Conservation (phyloP, 1,140 invertebrate species). For the Bombus waltoni region DNA sequence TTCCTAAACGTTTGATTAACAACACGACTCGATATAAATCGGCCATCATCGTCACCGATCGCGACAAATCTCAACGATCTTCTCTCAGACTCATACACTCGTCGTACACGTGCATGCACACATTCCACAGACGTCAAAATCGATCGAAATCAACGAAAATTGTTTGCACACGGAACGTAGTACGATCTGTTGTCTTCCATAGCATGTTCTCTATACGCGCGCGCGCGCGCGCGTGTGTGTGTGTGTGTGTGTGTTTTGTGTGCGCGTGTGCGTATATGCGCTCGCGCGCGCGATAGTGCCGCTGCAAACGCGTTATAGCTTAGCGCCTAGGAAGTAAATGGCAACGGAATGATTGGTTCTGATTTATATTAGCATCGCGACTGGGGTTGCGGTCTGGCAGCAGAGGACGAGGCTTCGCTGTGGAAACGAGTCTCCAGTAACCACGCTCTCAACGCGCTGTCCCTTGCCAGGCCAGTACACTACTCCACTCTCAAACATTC, state of each 20-base stretch:
- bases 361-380: constrained; percentile 88
- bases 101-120: constrained; percentile 21
- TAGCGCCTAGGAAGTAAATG: not conserved
- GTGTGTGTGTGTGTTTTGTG: constrained; percentile 22
- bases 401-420: constrained; percentile 88
- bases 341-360: constrained; percentile 57
- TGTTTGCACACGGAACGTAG: not conserved
- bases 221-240: not conserved
- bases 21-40: not conserved
- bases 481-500: constrained; percentile 69
- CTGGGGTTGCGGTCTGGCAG: constrained; percentile 93
- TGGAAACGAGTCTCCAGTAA: constrained; percentile 95
- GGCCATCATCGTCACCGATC: not conserved
- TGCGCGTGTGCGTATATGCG: not conserved
- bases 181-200: constrained; percentile 18
- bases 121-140: not conserved
- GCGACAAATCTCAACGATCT: not conserved
- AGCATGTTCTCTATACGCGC: constrained; percentile 43
- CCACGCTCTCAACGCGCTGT: constrained; percentile 93
- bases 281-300: not conserved
- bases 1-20: not conserved
- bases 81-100: not conserved
- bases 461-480: constrained; percentile 91
- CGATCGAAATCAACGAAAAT: not conserved
- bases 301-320: constrained; percentile 17